Percentiles rank a stretch among this genome's conserved stretches.
These are phyloP conservation scores for Sebastiscus albofasciatus DNA, from an alignment of 2,797 vertebrate genomes.

Conservation along the genomic window DNA sequence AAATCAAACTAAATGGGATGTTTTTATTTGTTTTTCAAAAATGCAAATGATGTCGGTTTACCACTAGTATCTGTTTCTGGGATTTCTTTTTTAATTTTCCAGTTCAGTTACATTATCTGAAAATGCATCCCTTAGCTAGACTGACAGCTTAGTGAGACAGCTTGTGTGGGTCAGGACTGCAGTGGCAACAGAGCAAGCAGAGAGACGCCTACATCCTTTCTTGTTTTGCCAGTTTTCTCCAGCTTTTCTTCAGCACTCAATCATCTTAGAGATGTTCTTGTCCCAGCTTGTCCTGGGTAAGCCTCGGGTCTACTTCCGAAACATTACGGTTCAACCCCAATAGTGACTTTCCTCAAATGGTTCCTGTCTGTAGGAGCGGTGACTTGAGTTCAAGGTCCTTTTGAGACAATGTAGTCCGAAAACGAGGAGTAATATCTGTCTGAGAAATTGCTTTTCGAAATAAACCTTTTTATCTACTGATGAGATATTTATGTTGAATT, in stretches of 20 bases:
- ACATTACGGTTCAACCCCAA: background rate
- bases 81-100: background rate
- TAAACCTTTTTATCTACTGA: background rate
- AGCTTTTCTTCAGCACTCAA: background rate
- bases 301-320: background rate
- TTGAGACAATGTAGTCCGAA: background rate
- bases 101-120: background rate
- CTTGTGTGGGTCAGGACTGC: background rate
- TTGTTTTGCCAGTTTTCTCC: background rate
- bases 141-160: background rate
- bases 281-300: background rate
- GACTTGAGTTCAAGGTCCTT: background rate
- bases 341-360: background rate
- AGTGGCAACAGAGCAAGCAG: background rate
- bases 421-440: background rate
- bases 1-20: slow-evolving; percentile 17
- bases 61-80: background rate
- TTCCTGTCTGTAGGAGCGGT: background rate
- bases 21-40: background rate
- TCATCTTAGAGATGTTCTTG: background rate
- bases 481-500: background rate
- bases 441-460: background rate
- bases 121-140: background rate
- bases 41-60: background rate
- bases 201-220: background rate